phyloP scores from a whole-genome alignment of 2,888 invertebrate species.

The Halocaridina rubra region DNA sequence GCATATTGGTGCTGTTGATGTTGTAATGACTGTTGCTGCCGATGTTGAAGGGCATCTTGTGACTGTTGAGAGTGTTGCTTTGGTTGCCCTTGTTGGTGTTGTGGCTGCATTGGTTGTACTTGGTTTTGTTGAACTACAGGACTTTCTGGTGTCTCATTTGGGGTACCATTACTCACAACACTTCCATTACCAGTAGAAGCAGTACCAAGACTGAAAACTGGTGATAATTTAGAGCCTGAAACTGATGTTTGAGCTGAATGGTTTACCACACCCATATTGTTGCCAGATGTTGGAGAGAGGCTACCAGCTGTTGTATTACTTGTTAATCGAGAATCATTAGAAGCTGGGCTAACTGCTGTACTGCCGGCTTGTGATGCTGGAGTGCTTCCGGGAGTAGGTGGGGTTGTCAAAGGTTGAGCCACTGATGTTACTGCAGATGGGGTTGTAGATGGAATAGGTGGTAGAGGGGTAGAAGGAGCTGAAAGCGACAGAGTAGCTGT shows the following conservation, averaged over 20 bases:
- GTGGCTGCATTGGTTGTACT: conserved; percentile 7
- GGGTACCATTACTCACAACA: background rate
- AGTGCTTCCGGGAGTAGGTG: conserved; percentile 38
- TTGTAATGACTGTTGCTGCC: conserved; percentile 19
- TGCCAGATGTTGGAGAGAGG: background rate
- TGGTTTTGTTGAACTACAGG: background rate
- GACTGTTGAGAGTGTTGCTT: conserved; percentile 23
- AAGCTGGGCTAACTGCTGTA: background rate
- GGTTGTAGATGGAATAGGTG: background rate
- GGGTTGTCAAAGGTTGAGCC: conserved; percentile 32
- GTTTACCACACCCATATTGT: background rate
- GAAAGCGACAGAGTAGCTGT: conserved; percentile 19
- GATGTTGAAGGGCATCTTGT: conserved; percentile 5
- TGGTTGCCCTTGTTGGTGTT: conserved; percentile 9
- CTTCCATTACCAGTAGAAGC: background rate
- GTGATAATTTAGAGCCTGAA: background rate
- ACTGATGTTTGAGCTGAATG: background rate
- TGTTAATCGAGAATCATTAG: background rate
- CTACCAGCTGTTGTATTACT: background rate
- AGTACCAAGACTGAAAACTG: background rate
- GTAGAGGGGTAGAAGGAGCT: conserved; percentile 30
- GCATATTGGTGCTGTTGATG: conserved; percentile 35
- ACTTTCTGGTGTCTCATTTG: background rate
- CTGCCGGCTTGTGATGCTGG: background rate
- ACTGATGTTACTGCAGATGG: conserved; percentile 36